These are phyloP conservation scores for Isurus oxyrinchus DNA, from an alignment of 2,113 vertebrate species.

Conservation along the genomic window DNA sequence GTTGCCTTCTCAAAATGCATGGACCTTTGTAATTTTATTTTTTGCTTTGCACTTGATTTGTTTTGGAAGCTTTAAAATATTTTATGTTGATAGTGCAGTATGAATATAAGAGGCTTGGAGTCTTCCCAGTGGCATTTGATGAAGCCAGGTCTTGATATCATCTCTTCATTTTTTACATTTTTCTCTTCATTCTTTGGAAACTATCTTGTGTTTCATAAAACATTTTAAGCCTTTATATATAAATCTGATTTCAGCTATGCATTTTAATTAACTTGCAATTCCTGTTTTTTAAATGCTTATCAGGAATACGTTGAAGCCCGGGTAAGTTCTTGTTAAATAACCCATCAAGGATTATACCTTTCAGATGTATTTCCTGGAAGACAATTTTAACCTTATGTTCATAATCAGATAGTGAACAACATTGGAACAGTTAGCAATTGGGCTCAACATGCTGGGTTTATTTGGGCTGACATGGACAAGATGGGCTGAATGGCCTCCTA, in stretches of 20 bases:
- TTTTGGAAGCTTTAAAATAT: neutral
- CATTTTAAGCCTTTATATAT: neutral
- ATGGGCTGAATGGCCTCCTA: no score
- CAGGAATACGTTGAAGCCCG: constrained; percentile 79
- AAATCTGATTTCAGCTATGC: constrained; percentile 35
- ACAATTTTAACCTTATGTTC: neutral
- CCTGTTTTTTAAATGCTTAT: constrained; percentile 58
- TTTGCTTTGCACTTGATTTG: neutral
- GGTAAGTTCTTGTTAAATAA: constrained; percentile 57
- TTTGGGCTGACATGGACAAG: no score
- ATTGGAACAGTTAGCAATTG: neutral
- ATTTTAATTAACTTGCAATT: constrained; percentile 48
- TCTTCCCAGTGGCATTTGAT: neutral
- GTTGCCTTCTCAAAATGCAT: neutral
- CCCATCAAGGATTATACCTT: neutral
- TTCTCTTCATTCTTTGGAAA: constrained; percentile 3
- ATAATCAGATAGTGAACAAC: neutral
- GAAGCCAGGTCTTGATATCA: neutral
- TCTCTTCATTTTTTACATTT: neutral
- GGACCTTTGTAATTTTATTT: neutral
- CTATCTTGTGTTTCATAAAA: neutral
- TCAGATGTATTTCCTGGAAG: neutral
- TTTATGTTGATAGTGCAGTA: neutral
- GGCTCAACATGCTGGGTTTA: no score
- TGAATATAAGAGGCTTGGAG: neutral